Conservation (phyloP, 2,113 vertebrate genomes). For the Lanius ludovicianus region DNA sequence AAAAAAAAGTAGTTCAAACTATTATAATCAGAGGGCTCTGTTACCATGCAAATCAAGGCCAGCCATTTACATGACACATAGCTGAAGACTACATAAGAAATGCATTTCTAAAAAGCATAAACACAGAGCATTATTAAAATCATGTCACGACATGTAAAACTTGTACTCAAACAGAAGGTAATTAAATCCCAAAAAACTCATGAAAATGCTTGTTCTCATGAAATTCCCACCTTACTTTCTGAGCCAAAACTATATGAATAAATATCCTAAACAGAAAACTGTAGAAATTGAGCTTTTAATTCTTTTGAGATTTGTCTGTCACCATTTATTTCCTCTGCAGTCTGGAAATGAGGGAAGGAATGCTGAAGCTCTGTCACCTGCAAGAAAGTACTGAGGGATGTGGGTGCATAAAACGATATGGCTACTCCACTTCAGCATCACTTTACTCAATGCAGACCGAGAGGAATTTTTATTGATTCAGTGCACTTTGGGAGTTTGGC, state of each 20-base stretch:
- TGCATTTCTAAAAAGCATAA: slow-evolving; percentile 13
- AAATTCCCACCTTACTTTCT: background rate
- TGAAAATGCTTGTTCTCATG: background rate
- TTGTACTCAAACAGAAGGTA: background rate
- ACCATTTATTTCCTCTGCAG: slow-evolving; percentile 7
- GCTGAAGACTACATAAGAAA: background rate
- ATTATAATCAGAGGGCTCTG: background rate
- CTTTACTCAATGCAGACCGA: background rate
- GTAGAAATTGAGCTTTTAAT: background rate
- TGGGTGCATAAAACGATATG: background rate
- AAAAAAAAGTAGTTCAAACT: background rate
- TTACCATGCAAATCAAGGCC: background rate
- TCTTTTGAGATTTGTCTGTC: background rate
- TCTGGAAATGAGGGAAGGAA: background rate
- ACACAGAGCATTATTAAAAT: slow-evolving; percentile 8
- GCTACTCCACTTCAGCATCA: background rate
- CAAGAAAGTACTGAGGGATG: background rate
- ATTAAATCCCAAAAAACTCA: slow-evolving; percentile 15
- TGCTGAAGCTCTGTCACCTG: background rate
- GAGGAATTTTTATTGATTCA: slow-evolving; percentile 49
- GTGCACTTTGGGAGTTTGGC: slow-evolving; percentile 23
- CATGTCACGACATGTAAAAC: background rate
- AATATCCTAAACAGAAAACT: background rate
- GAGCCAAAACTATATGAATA: background rate
- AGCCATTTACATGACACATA: background rate